Evolutionary conservation across 1,140 invertebrate genomes (phyloP), one percentile per base, ranked within the genome.

Genomic region (Diabrotica virgifera): DNA sequence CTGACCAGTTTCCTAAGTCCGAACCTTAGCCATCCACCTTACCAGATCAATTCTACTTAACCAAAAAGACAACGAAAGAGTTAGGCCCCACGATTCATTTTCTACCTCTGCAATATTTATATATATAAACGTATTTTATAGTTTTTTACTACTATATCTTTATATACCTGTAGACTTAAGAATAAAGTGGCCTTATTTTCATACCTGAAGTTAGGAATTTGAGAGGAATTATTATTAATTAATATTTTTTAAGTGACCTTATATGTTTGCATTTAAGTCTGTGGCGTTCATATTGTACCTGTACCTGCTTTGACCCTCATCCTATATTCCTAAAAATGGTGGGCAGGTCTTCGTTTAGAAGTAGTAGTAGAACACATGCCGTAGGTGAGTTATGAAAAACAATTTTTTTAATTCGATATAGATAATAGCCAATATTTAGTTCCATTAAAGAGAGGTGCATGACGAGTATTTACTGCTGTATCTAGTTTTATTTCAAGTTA

Each of bases 291-390:
- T 37, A n/a, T 54, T 52, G 40, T 59, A 50, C 51, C 46, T 62
- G 53, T 37, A 40, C 58, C 52, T 65, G 52, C 65, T 36, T 53
- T 54, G 59, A 67, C 65, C 60, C 62, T 68, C 61, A 66, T 51
- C 52, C 51, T 58, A 40, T 60, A 56, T 53, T 63, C 58, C 56
- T 52, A 59, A 67, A 52, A 64, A 72, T 71, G 65, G 73, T 74
- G 69, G 70, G 66, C 59, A 74, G 71, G 60, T 64, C 68, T 51
- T 75, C 74, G 40, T 63, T 73, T 50, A 74, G 71, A 63, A 72
- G 70, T 63, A 72, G 70, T 61, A 67, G 66, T 58, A 69, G 74
- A 64, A 75, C 66, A 66, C 72, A 69, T 52, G 67, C 65, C 14
- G 59, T 70, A 65, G 70, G 70, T 69, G 51, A 71, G 70, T 61